phyloP scores from a whole-genome alignment of 2,888 invertebrate species.

The Syrphus vitripennis region DNA sequence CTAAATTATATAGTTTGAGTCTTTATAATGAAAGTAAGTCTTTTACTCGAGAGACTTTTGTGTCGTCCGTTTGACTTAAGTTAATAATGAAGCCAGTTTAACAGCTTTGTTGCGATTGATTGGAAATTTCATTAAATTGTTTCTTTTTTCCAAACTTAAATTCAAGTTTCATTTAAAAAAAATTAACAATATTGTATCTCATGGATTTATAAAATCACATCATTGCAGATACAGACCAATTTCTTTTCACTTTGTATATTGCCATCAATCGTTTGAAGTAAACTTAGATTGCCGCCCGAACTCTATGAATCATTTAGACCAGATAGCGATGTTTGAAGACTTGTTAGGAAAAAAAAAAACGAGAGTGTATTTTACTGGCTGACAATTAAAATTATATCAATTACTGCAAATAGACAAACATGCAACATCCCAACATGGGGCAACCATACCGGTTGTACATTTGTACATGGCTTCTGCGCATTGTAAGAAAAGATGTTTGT shows the following conservation, averaged over 20 bases:
- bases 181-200: not conserved
- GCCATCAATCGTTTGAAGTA: not conserved
- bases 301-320: not conserved
- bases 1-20: not conserved
- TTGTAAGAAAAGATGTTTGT: not conserved
- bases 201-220: not conserved
- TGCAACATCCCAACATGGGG: not conserved
- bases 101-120: conserved; percentile 34
- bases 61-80: not conserved
- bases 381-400: conserved; percentile 20
- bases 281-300: not conserved
- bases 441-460: not conserved
- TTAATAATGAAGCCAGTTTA: conserved; percentile 23
- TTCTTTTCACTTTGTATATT: conserved; percentile 7
- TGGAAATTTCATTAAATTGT: conserved; percentile 39
- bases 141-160: not conserved
- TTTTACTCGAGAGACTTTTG: not conserved
- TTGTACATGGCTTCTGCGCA: not conserved
- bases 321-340: not conserved
- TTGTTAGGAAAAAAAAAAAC: not conserved
- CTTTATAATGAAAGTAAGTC: not conserved
- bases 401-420: not conserved
- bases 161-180: conserved; percentile 16
- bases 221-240: not conserved
- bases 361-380: not conserved